Evolutionary conservation across 2,888 invertebrate species (phyloP), one percentile per base, ranked within the genome.

Genomic region (Drosophila phalerata): DNA sequence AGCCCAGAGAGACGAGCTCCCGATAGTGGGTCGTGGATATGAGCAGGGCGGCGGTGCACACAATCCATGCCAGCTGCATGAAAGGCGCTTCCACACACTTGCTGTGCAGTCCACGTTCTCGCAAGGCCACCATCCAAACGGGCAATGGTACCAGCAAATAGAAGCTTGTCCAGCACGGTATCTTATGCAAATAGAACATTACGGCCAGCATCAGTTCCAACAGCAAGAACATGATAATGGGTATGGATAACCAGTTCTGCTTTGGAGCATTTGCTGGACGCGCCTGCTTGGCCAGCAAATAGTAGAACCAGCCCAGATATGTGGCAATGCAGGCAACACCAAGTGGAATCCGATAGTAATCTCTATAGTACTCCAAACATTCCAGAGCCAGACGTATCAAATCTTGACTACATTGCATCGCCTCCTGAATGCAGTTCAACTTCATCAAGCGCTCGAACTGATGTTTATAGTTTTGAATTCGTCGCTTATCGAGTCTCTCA

Each of bases 351-450:
- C 97, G 95, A 91, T 97, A 97, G 92, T 98, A 98, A 68, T 95
- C 95, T 81, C 97, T 96, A 87, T 97, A 98, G 91, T 97, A 97
- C 42, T 94, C 94, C 11, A 98, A 93, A 10, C 97, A 97, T 51
- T 94, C 93, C 58, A 96, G 93, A 62, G 96, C 94, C 34, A 95
- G 89, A 19, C 93, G 77, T 70, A 97, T 95, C 34, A 96, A 93
- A 73, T 94, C 92, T 75, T 94, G 91, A 76, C 94, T 94, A 13
- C 92, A 88, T 30, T 92, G 55, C 56, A 95, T 93, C 90, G 84
- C 81, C 22, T 69, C 48, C 0, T 56, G 25, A 2, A 61, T 67
- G 32, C 69, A 47, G 1, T 67, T 32, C 5, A 13, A 19, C 1
- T 53, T 22, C 28, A 79, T 11, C 2, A 70, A 62, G 1, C 28